These are phyloP conservation scores for Coryphaenoides rupestris DNA, from an alignment of 2,113 vertebrate genomes.

Conservation along the genomic window DNA sequence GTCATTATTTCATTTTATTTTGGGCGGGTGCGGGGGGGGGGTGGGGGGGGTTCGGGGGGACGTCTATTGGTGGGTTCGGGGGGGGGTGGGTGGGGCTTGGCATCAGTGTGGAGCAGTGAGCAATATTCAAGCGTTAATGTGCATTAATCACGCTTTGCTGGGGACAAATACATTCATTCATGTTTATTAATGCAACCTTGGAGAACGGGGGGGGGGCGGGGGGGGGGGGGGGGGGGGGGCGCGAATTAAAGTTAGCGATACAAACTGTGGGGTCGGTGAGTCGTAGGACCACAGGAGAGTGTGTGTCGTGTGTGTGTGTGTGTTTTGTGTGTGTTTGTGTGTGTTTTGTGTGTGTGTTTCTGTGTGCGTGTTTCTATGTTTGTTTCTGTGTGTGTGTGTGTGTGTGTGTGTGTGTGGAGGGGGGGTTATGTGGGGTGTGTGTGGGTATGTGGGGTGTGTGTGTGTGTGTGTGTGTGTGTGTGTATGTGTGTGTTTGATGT, in stretches of 20 bases:
- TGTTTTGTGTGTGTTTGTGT: too few relatives aligned
- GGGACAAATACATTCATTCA: conserved; percentile 80
- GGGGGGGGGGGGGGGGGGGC: too few relatives aligned
- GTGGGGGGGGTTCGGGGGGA: conserved; percentile 40
- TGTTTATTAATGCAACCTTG: conserved; percentile 83
- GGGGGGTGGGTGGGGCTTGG: conserved; percentile 44
- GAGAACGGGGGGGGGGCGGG: too few relatives aligned
- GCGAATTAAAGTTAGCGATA: too few relatives aligned
- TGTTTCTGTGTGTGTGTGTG: background rate
- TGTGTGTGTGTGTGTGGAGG: background rate
- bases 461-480: background rate
- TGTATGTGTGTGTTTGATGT: background rate
- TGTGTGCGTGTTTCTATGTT: background rate
- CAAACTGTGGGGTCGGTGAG: conserved; percentile 59
- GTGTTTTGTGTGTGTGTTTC: too few relatives aligned
- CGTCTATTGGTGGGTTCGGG: conserved; percentile 55
- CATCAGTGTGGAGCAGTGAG: conserved; percentile 64
- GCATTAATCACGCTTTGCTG: conserved; percentile 80
- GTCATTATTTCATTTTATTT: conserved; percentile 53
- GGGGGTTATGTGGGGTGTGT: background rate
- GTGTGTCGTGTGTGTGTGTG: too few relatives aligned
- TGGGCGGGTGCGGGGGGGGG: conserved; percentile 41
- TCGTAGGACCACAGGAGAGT: conserved; percentile 48
- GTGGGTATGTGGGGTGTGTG: background rate
- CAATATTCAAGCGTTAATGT: conserved; percentile 74